Evolutionary conservation across 2,888 invertebrate genomes (phyloP), one percentile per base, ranked within the genome.

Genomic region (Plagodis pulveraria): DNA sequence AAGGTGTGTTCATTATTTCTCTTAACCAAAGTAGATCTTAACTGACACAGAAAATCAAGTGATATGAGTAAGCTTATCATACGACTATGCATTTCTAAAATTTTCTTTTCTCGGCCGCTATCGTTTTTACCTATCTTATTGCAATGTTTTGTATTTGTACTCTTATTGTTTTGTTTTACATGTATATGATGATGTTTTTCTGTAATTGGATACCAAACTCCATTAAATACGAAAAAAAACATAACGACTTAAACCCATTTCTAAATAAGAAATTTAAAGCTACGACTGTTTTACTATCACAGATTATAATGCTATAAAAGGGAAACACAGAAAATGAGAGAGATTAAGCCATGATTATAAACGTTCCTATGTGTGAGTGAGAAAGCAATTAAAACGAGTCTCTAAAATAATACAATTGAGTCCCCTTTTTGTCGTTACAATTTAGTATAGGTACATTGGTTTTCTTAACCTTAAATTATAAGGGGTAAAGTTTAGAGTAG

Each of bases 331-430:
- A 0, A 7, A 22, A 49, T 58, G 22, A 8, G 42, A 71, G 48
- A 50, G 54, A 58, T 11, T 0, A 9, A 48, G 51, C 69, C 12
- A 48, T 6, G 35, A 11, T 10, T 48, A 58, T 58, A 54, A 6
- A 32, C 6, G 8, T 9, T n/a, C 7, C n/a, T 5, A 12, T 40
- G 53, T 42, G 46, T 35, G 22, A 58, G 33, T n/a, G 58, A 58
- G 58, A 58, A 6, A 49, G 63, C 66, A 22, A 36, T 36, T 22
- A 22, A 10, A 40, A 34, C 40, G 34, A 50, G 36, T 44, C 49
- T 49, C 69, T 66, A 56, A 56, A 65, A 67, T 69, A 74, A 75
- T 73, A 75, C 75, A 76, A 75, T 66, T 69, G 71, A 71, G 69
- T 63, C 69, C 68, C 72, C 64, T 66, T 61, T 66, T 59, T 57